Percentiles rank a stretch among this genome's conserved stretches.
These are phyloP conservation scores for Drosophila melanogaster DNA, from an alignment of 1,140 invertebrate species.

Conservation along the genomic window DNA sequence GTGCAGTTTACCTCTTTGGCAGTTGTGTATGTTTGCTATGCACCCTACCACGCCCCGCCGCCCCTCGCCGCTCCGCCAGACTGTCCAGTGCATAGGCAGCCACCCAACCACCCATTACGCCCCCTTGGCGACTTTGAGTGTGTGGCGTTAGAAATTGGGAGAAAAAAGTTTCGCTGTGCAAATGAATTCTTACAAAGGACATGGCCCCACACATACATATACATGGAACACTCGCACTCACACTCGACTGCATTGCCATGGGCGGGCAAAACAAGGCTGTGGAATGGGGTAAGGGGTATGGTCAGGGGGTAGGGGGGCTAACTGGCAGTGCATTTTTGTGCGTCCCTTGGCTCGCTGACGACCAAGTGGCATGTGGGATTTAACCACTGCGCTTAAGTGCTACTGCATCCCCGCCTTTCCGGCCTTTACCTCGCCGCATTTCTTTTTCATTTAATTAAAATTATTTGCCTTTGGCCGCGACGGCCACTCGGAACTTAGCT, in stretches of 20 bases:
- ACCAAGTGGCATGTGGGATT: constrained; percentile 76
- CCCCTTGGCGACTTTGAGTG: constrained; percentile 74
- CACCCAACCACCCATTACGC: not conserved
- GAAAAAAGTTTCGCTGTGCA: constrained; percentile 79
- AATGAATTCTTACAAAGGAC: constrained; percentile 82
- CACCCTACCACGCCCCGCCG: not conserved
- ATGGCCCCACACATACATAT: constrained; percentile 32
- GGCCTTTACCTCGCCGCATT: constrained; percentile 37
- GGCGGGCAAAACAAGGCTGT: not conserved
- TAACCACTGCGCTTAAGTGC: constrained; percentile 73
- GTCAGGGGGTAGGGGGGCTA: not conserved
- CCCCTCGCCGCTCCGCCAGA: constrained; percentile 5
- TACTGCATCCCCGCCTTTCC: constrained; percentile 4
- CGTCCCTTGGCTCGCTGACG: constrained; percentile 76
- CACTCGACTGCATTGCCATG: constrained; percentile 47
- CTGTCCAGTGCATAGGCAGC: constrained; percentile 14
- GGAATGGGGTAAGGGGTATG: not conserved
- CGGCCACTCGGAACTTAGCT: constrained; percentile 68
- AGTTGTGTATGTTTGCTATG: constrained; percentile 55
- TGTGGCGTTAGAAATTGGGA: constrained; percentile 80
- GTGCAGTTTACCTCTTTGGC: constrained; percentile 80
- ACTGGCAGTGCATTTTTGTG: constrained; percentile 70
- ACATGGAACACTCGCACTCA: constrained; percentile 24
- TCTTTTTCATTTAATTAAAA: constrained; percentile 83
- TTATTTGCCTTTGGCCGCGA: constrained; percentile 75